A percentile compares a stretch with the other conserved stretches of the same genome.
These are phyloP conservation scores for Halesus radiatus DNA, from an alignment of 1,140 invertebrate genomes.

Conservation along the genomic window DNA sequence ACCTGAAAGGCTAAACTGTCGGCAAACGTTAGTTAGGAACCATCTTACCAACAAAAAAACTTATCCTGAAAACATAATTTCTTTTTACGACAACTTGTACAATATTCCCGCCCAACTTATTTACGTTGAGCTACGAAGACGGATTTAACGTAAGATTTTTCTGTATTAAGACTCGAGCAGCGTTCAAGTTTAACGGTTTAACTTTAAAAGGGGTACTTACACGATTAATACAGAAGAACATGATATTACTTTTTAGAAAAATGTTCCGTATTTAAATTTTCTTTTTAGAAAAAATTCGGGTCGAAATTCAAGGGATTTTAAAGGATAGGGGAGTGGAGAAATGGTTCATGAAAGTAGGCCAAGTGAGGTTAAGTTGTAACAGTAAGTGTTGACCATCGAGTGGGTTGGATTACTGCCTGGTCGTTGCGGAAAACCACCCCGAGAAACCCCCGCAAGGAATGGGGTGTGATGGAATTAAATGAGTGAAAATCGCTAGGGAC, in stretches of 20 bases:
- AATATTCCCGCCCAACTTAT: too few relatives aligned
- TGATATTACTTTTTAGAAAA: background rate
- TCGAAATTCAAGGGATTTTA: too few relatives aligned
- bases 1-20: too few relatives aligned
- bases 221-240: background rate
- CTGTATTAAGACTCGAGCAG: background rate
- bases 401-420: constrained; percentile 1
- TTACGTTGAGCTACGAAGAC: too few relatives aligned
- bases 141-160: background rate
- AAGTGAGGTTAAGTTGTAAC: constrained; percentile 31
- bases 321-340: background rate
- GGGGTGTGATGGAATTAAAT: constrained; percentile 19
- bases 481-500: background rate
- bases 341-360: constrained; percentile 2
- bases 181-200: background rate
- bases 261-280: background rate
- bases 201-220: background rate
- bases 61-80: too few relatives aligned
- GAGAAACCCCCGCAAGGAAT: background rate
- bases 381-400: constrained; percentile 15
- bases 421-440: background rate
- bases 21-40: too few relatives aligned
- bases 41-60: too few relatives aligned
- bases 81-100: too few relatives aligned
- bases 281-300: background rate